phyloP scores from a whole-genome alignment of 2,888 invertebrate species.

The Oxycera nigricornis region DNA sequence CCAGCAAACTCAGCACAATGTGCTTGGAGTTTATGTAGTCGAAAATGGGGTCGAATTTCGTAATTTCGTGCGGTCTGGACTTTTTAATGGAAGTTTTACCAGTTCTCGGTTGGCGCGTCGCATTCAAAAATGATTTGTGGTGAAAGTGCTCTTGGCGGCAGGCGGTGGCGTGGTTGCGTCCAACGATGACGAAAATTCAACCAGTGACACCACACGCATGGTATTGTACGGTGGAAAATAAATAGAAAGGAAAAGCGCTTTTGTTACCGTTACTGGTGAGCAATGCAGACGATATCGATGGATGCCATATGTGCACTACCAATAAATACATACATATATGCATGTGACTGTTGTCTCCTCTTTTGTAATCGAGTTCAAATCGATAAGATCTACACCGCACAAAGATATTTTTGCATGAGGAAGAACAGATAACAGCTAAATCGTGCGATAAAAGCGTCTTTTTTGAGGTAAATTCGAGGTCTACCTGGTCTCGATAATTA shows the following conservation, averaged over 20 bases:
- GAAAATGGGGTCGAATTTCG: slow-evolving; percentile 24
- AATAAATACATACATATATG: neutral
- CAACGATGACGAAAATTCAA: neutral
- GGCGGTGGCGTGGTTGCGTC: neutral
- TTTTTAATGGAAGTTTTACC: neutral
- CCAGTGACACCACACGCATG: no score
- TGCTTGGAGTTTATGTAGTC: neutral
- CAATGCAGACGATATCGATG: neutral
- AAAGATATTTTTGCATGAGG: neutral
- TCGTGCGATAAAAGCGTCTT: neutral
- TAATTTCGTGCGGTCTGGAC: slow-evolving; percentile 1
- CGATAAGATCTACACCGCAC: neutral
- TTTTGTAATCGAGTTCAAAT: neutral
- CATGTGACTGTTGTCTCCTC: no score
- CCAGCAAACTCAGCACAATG: neutral
- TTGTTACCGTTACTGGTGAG: neutral
- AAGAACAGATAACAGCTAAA: neutral
- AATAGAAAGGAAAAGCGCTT: slow-evolving; percentile 24
- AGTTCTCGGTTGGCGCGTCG: neutral
- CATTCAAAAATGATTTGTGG: neutral
- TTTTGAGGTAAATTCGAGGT: neutral
- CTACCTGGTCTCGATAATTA: neutral
- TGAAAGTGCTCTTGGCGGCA: slow-evolving; percentile 2
- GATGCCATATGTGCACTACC: neutral
- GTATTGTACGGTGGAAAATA: neutral